phyloP scores from a whole-genome alignment of 2,113 vertebrate genomes.

The Anthoscopus minutus region DNA sequence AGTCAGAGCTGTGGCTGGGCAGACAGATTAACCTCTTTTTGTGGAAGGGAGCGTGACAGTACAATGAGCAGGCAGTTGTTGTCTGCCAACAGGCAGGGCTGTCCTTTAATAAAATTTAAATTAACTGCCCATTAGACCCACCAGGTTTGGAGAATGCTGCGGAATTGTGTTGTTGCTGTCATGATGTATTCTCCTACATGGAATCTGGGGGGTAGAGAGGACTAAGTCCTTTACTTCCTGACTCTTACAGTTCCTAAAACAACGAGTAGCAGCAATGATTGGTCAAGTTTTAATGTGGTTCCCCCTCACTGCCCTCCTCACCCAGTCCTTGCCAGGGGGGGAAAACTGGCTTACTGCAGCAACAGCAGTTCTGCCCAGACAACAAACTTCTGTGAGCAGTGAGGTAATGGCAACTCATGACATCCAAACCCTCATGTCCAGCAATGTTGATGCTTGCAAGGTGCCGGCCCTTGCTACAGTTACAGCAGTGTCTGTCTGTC shows the following conservation, averaged over 20 bases:
- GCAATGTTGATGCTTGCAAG: not conserved
- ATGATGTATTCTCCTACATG: not conserved
- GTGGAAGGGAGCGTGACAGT: not conserved
- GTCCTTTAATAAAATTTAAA: not conserved
- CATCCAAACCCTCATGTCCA: not conserved
- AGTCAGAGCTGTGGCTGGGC: not conserved
- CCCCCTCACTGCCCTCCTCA: not conserved
- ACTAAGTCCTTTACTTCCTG: not conserved
- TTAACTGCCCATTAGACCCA: not conserved
- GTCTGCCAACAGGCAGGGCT: not conserved
- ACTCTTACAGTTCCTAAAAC: not conserved
- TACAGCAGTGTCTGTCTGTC: not conserved
- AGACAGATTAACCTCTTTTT: not conserved
- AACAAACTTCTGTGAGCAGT: not conserved
- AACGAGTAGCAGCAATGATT: not conserved
- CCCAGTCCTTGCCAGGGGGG: fast-evolving
- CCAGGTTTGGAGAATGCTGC: not conserved
- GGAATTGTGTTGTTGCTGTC: not conserved
- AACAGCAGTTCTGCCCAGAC: not conserved
- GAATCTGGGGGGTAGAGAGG: not conserved
- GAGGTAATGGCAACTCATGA: not conserved
- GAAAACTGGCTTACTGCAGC: not conserved
- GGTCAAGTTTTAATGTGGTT: not conserved
- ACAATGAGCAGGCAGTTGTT: not conserved
- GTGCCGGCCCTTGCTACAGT: not conserved